A percentile compares a stretch with the other conserved stretches of the same genome.
These are phyloP conservation scores for Andrena dorsata DNA, from an alignment of 2,888 invertebrate species.

Conservation along the genomic window DNA sequence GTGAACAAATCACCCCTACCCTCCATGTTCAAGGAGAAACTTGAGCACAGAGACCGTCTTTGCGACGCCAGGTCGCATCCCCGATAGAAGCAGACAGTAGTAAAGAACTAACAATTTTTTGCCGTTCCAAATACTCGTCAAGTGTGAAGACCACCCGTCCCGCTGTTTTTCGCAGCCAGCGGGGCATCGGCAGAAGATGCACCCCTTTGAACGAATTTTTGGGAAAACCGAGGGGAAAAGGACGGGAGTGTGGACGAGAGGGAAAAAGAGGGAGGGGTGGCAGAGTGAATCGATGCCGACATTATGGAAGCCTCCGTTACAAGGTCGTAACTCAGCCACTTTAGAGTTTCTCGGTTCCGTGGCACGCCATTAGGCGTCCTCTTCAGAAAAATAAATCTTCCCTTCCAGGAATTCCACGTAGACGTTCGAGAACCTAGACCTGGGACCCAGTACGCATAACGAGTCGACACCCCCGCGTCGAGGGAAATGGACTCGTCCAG, in stretches of 20 bases:
- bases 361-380: conserved; percentile 81
- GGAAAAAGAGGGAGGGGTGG: conserved; percentile 24
- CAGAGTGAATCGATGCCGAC: conserved; percentile 72
- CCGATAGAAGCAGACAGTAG: neutral
- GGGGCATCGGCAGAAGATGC: conserved; percentile 22
- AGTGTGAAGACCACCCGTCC: conserved; percentile 36
- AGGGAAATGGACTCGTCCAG: conserved; percentile 73
- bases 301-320: conserved; percentile 78
- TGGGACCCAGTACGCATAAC: conserved; percentile 53
- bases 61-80: neutral
- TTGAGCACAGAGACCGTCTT: neutral
- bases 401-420: conserved; percentile 77
- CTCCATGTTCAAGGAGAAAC: neutral
- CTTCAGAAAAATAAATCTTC: conserved; percentile 84
- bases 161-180: conserved; percentile 43
- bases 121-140: neutral
- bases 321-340: conserved; percentile 82
- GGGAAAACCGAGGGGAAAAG: conserved; percentile 15
- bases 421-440: conserved; percentile 54
- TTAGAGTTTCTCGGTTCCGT: conserved; percentile 78
- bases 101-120: conserved; percentile 15
- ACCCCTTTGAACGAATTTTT: conserved; percentile 50
- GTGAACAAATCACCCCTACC: neutral
- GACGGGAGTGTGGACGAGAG: neutral
- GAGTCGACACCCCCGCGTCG: conserved; percentile 68